phyloP scores from a whole-genome alignment of 2,888 invertebrate species.

The Ariolimax columbianus region DNA sequence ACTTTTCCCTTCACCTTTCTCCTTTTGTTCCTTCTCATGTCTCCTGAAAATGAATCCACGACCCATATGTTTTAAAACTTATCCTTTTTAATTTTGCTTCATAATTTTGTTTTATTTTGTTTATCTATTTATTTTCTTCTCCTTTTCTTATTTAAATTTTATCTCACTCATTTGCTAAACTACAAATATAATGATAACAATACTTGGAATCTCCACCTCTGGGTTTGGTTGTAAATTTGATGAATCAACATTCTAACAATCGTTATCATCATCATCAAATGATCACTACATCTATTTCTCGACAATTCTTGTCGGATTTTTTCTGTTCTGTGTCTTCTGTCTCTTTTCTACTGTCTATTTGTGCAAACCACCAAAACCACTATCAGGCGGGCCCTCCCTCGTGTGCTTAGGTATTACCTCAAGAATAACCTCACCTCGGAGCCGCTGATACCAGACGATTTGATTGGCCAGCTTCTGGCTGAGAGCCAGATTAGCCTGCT shows the following conservation, averaged over 20 bases:
- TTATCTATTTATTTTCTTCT: conserved; percentile 9
- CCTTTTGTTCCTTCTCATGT: background rate
- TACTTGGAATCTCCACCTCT: background rate
- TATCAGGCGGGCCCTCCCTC: conserved; percentile 72
- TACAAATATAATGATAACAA: background rate
- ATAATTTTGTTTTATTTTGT: conserved; percentile 1
- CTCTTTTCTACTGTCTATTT: conserved; percentile 10
- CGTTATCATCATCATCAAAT: background rate
- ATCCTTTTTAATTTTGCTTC: background rate
- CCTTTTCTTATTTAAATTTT: background rate
- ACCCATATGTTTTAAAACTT: background rate
- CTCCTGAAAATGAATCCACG: background rate
- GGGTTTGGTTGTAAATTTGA: background rate
- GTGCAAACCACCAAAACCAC: conserved; percentile 10
- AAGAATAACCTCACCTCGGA: conserved; percentile 96
- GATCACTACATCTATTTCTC: background rate
- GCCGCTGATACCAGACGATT: conserved; percentile 96
- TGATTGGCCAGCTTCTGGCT: conserved; percentile 90
- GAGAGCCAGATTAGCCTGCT: conserved; percentile 95
- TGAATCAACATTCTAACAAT: background rate
- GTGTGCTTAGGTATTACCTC: conserved; percentile 89
- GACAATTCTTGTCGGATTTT: background rate
- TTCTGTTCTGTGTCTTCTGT: conserved; percentile 15
- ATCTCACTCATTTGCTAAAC: background rate
- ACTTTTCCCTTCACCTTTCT: background rate